A percentile compares a stretch with the other conserved stretches of the same genome.
Conservation (phyloP, 2,888 invertebrate genomes). For the Drosophila tanythrix region DNA sequence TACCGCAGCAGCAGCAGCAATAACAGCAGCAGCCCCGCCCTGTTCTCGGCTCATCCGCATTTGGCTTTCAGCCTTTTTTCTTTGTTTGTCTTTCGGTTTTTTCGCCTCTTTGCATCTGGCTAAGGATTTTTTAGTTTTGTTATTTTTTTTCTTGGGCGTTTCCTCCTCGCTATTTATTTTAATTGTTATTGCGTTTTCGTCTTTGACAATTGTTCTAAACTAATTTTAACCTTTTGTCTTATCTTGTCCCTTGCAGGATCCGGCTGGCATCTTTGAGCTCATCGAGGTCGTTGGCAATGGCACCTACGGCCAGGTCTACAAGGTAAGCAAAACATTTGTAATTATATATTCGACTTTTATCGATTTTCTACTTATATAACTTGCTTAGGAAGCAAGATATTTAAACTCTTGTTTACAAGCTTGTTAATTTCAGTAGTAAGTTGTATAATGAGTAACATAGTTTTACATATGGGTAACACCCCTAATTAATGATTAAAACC, state of each 20-base stretch:
- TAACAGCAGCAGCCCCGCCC: conserved; percentile 39
- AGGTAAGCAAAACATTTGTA: conserved; percentile 87
- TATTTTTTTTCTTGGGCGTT: conserved; percentile 38
- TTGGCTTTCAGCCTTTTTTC: conserved; percentile 26
- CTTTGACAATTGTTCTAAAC: conserved; percentile 19
- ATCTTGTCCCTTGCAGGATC: conserved; percentile 90
- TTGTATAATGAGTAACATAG: neutral
- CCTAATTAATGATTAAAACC: conserved; percentile 17
- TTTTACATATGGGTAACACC: neutral
- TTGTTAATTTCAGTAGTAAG: neutral
- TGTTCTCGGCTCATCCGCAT: conserved; percentile 27
- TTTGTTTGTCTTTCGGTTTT: conserved; percentile 32
- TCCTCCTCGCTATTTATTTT: conserved; percentile 11
- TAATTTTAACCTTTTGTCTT: conserved; percentile 19
- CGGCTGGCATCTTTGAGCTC: conserved; percentile 99
- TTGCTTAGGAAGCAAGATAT: too few species aligned
- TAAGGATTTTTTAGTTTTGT: conserved; percentile 37
- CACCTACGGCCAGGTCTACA: conserved; percentile 99
- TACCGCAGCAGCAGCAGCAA: conserved; percentile 5
- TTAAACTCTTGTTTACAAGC: neutral
- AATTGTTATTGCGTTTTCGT: conserved; percentile 25
- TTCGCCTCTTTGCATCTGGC: conserved; percentile 9
- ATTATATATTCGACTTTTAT: neutral
- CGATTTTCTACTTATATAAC: neutral
- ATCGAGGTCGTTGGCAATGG: conserved; percentile 99